Evolutionary conservation across 2,797 vertebrate genomes (phyloP).

Genomic region (Gymnopithys bicolor): DNA sequence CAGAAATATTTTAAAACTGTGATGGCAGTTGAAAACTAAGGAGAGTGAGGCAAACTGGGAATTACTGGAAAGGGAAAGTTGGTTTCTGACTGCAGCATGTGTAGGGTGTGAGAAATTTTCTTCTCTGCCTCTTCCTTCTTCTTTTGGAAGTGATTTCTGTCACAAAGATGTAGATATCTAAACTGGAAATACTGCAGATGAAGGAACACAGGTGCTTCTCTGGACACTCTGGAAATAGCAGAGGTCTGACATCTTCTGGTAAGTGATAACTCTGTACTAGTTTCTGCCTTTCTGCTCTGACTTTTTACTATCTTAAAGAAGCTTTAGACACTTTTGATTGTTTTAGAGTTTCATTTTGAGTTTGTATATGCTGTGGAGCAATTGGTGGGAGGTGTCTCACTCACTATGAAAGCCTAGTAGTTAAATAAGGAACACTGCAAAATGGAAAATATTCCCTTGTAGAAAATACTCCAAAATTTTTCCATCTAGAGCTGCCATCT

Average conservation of each 20-base stretch:
- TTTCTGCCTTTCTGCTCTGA: neutral
- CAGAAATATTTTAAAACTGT: neutral
- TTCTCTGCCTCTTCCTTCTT: neutral
- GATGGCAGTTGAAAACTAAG: neutral
- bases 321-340: neutral
- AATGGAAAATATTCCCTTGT: neutral
- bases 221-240: neutral
- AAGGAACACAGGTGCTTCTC: neutral
- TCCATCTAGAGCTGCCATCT: neutral
- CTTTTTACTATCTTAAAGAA: neutral
- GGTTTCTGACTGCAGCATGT: neutral
- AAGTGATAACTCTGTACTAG: neutral
- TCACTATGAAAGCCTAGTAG: neutral
- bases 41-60: neutral
- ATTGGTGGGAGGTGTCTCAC: neutral
- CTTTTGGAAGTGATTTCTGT: neutral
- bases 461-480: neutral
- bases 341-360: neutral
- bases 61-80: neutral
- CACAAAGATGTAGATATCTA: neutral
- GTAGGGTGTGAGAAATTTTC: neutral
- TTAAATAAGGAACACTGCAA: neutral
- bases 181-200: neutral
- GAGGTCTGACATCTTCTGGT: neutral
- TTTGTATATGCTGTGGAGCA: neutral